These are phyloP conservation scores for Hydropsyche betteni DNA, from an alignment of 2,888 invertebrate genomes.

Conservation along the genomic window DNA sequence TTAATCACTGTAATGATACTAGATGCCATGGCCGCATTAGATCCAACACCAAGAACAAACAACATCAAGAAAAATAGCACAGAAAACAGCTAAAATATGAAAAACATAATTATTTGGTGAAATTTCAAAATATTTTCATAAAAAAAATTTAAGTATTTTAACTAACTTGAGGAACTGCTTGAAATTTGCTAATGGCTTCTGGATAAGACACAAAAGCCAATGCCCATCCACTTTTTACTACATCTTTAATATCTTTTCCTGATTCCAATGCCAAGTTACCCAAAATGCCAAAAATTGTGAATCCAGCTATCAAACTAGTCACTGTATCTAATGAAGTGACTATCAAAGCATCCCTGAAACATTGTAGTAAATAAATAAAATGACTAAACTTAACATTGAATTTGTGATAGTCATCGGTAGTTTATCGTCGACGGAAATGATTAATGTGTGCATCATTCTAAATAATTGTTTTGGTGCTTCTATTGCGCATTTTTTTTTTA, in stretches of 20 bases:
- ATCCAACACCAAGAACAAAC: constrained; percentile 66
- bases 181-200: constrained; percentile 67
- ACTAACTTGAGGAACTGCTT: constrained; percentile 60
- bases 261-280: constrained; percentile 66
- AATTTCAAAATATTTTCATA: background rate
- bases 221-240: constrained; percentile 65
- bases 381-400: too few relatives aligned
- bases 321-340: constrained; percentile 67
- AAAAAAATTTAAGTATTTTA: background rate
- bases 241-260: constrained; percentile 60
- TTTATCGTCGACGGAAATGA: background rate
- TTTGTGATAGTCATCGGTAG: constrained; percentile 17
- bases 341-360: constrained; percentile 65
- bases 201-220: constrained; percentile 70
- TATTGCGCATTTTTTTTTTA: too few relatives aligned
- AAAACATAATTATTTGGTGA: background rate
- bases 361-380: too few relatives aligned
- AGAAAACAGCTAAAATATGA: constrained; percentile 61
- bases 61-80: constrained; percentile 68
- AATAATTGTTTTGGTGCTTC: background rate
- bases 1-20: constrained; percentile 62
- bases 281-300: constrained; percentile 67
- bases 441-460: background rate
- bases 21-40: constrained; percentile 62
- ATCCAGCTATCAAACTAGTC: constrained; percentile 67